These are phyloP conservation scores for Pipistrellus pipistrellus DNA, from an alignment of 2,797 vertebrate genomes.

Conservation along the genomic window DNA sequence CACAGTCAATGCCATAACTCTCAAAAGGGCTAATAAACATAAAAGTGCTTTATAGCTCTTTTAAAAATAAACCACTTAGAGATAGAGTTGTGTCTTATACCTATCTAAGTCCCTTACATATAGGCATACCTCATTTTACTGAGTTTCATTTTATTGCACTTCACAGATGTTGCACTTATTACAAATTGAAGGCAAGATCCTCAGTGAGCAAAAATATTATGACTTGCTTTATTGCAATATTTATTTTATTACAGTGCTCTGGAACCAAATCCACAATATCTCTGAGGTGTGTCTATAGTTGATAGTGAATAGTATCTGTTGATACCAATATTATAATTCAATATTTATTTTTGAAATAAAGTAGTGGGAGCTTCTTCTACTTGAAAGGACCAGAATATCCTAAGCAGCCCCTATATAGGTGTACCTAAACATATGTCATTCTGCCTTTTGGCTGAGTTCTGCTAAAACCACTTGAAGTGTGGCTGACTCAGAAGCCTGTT, in stretches of 20 bases:
- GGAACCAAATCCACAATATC: too few species aligned
- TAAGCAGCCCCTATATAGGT: neutral
- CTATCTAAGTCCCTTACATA: neutral
- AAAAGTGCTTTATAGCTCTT: slow-evolving; percentile 12
- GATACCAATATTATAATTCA: neutral
- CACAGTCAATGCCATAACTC: neutral
- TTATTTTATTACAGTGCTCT: neutral
- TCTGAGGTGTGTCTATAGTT: neutral
- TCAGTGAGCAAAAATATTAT: neutral
- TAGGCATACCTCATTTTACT: neutral
- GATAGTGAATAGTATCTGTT: neutral
- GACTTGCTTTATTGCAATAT: neutral
- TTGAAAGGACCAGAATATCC: neutral
- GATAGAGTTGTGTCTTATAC: neutral
- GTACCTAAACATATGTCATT: neutral
- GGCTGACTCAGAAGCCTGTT: slow-evolving; percentile 4
- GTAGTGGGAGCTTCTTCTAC: neutral
- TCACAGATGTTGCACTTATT: neutral
- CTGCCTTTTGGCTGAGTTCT: neutral
- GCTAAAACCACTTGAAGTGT: slow-evolving; percentile 11
- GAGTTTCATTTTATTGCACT: neutral
- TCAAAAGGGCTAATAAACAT: neutral
- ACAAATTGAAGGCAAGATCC: neutral
- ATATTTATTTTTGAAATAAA: slow-evolving; percentile 51
- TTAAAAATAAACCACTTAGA: neutral